Evolutionary conservation across 2,888 invertebrate species (phyloP).

Genomic region (Dioctria linearis): DNA sequence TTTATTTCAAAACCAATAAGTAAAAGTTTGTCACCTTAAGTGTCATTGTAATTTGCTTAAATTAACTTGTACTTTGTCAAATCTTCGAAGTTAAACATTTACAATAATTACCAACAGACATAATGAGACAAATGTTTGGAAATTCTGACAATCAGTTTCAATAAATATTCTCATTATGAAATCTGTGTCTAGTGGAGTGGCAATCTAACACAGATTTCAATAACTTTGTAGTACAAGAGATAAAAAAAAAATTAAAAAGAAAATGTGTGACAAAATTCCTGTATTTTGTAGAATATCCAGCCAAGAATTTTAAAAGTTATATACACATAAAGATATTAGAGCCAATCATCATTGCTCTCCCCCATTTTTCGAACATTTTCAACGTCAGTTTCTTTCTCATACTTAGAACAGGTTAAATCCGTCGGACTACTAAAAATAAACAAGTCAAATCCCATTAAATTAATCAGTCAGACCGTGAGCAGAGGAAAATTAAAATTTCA

Average conservation of each 20-base stretch:
- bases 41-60: too few relatives aligned
- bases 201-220: too few relatives aligned
- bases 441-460: not conserved
- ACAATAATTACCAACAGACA: too few relatives aligned
- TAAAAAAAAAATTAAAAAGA: not conserved
- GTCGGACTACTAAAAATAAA: not conserved
- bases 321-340: not conserved
- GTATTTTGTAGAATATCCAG: not conserved
- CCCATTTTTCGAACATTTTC: not conserved
- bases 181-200: too few relatives aligned
- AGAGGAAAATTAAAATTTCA: constrained; percentile 3
- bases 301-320: not conserved
- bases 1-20: too few relatives aligned
- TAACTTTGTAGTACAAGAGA: too few relatives aligned
- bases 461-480: not conserved
- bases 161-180: too few relatives aligned
- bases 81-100: too few relatives aligned
- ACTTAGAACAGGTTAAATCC: not conserved
- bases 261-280: not conserved
- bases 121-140: too few relatives aligned
- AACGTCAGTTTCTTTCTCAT: not conserved
- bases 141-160: too few relatives aligned
- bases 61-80: too few relatives aligned
- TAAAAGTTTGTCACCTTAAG: too few relatives aligned
- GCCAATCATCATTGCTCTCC: not conserved